A percentile compares a stretch with the other conserved stretches of the same genome.
Conservation (phyloP, 2,888 invertebrate genomes). For the Teleogryllus oceanicus region DNA sequence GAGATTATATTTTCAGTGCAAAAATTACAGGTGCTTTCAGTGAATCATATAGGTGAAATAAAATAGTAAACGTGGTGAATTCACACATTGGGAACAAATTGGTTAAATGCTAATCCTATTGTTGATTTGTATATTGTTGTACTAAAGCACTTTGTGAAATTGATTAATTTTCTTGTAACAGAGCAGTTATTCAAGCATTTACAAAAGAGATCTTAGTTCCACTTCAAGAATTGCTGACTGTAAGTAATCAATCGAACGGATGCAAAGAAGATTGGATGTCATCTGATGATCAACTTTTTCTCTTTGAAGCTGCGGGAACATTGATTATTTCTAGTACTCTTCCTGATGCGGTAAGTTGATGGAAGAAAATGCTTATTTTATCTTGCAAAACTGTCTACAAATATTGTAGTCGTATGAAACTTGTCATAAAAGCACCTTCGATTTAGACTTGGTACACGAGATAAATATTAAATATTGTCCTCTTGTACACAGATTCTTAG, state of each 20-base stretch:
- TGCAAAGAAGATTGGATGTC: conserved; percentile 45
- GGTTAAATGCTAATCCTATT: neutral
- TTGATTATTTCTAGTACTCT: conserved; percentile 53
- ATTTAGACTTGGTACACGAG: too few relatives aligned
- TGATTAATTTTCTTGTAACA: conserved; percentile 37
- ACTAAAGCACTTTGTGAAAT: neutral
- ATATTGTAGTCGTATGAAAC: too few relatives aligned
- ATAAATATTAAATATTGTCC: too few relatives aligned
- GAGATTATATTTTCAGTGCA: too few relatives aligned
- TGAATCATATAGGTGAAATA: too few relatives aligned
- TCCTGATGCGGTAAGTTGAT: conserved; percentile 39
- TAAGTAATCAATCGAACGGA: conserved; percentile 48
- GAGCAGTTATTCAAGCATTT: conserved; percentile 47
- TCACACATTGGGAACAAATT: too few relatives aligned
- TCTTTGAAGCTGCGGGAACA: conserved; percentile 56
- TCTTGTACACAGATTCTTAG: too few relatives aligned
- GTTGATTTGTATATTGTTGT: neutral
- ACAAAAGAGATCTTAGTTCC: conserved; percentile 51
- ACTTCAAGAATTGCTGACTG: conserved; percentile 51
- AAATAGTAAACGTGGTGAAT: too few relatives aligned
- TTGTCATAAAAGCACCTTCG: too few relatives aligned
- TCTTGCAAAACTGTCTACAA: too few relatives aligned
- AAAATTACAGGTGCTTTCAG: too few relatives aligned
- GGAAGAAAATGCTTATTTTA: too few relatives aligned
- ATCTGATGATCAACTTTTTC: conserved; percentile 55